A percentile compares a stretch with the other conserved stretches of the same genome.
Evolutionary conservation across 2,113 vertebrate species (phyloP).

Genomic region (Lontra canadensis): DNA sequence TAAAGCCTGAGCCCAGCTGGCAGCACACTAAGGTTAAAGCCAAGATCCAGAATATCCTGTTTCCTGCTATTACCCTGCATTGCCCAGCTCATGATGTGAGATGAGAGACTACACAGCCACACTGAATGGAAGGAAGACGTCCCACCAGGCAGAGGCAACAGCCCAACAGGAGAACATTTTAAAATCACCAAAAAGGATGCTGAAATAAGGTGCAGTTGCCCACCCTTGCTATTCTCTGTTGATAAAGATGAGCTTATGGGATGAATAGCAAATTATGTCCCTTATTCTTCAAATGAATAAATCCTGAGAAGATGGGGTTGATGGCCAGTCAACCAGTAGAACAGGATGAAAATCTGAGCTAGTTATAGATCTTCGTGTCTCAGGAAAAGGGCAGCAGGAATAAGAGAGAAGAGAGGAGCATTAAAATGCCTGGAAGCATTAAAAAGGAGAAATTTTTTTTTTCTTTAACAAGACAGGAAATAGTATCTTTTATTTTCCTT

Average conservation of each 20-base stretch:
- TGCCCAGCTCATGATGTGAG: not conserved
- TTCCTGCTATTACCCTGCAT: not conserved
- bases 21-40: not conserved
- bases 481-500: not conserved
- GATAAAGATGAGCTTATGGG: not conserved
- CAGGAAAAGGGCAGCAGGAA: conserved; percentile 14
- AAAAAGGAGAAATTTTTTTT: not conserved
- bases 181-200: not conserved
- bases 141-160: not conserved
- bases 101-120: not conserved
- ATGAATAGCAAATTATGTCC: not conserved
- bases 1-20: not conserved
- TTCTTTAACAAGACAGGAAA: conserved; percentile 7
- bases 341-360: not conserved
- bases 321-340: not conserved
- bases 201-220: not conserved
- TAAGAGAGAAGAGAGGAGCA: not conserved
- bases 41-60: not conserved
- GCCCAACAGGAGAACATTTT: not conserved
- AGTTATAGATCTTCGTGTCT: not conserved
- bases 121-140: not conserved
- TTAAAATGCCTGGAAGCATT: not conserved
- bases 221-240: not conserved
- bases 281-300: not conserved
- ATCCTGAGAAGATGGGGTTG: not conserved